Evolutionary conservation across 2,113 vertebrate species (phyloP), one percentile per base, ranked within the genome.

Genomic region (Mormoops blainvillei): DNA sequence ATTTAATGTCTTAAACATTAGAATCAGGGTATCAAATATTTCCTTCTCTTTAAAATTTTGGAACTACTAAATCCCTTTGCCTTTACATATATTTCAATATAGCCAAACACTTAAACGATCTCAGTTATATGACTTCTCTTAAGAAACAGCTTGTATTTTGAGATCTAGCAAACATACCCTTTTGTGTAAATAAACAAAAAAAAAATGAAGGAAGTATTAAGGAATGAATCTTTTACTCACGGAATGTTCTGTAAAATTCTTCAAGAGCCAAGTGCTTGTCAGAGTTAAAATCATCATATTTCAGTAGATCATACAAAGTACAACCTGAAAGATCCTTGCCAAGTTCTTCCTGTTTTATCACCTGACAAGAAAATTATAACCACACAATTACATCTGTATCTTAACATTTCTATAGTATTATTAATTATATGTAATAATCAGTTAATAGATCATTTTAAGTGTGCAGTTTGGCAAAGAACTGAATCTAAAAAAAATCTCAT

Each of bases 201-300:
- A 33, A 33, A 77, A 71, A 95, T 82, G 0, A 38, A 26, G 61
- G 65, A 73, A 14, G 80, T 74, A 96, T 15, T 96, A 52, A 8
- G 96, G 36, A 85, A 41, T 38, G 26, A 84, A 70, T 78, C 87
- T 93, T 78, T 74, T 97, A 99, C 99, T 99, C 97, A 99, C 99
- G 98, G 63, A 99, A 99, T 88, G 99, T 99, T 95, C 98, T 98
- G 68, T 99, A 99, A 98, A 99, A 99, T 98, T 99, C 99, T 76
- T 99, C 99, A 68, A 98, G 99, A 48, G 98, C 98, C 73, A 99
- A 98, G 89, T 98, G 99, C 93, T 99, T 99, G 88, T 99, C 99
- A 41, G 98, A 95, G 0, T 99, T 98, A 94, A 98, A 98, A 93
- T 99, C 99, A 82, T 99, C 99, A 12, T 99, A 99, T 98, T 99